A percentile compares a stretch with the other conserved stretches of the same genome.
phyloP scores from a whole-genome alignment of 2,888 invertebrate species.

The Agrochola macilenta region DNA sequence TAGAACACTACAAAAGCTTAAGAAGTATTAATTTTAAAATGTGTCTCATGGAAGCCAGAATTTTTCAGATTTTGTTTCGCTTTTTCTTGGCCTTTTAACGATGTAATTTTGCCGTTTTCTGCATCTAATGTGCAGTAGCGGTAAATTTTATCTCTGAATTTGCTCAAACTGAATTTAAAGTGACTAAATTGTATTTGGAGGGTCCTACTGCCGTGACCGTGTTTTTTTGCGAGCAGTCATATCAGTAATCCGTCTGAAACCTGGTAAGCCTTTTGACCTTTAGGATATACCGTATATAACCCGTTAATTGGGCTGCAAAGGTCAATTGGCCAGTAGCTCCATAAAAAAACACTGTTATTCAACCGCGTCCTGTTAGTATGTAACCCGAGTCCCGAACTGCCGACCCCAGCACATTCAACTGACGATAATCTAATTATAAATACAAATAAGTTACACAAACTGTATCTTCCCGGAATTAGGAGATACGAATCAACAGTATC shows the following conservation, averaged over 20 bases:
- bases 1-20: constrained; percentile 52
- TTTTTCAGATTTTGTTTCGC: constrained; percentile 28
- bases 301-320: background rate
- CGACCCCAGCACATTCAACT: constrained; percentile 5
- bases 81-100: constrained; percentile 1
- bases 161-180: background rate
- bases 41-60: background rate
- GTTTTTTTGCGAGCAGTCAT: background rate
- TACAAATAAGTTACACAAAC: constrained; percentile 34
- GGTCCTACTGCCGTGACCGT: background rate
- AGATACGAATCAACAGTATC: constrained; percentile 40
- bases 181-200: background rate
- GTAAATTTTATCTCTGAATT: background rate
- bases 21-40: constrained; percentile 42
- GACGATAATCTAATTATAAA: constrained; percentile 30
- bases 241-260: background rate
- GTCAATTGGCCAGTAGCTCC: background rate
- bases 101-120: background rate
- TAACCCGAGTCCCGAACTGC: background rate
- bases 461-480: constrained; percentile 8
- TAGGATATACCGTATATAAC: background rate
- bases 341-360: background rate
- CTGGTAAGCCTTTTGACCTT: background rate
- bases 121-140: constrained; percentile 7
- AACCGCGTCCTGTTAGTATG: background rate